A percentile compares a stretch with the other conserved stretches of the same genome.
These are phyloP conservation scores for Paratrypauchen microcephalus DNA, from an alignment of 2,797 vertebrate species.

Conservation along the genomic window DNA sequence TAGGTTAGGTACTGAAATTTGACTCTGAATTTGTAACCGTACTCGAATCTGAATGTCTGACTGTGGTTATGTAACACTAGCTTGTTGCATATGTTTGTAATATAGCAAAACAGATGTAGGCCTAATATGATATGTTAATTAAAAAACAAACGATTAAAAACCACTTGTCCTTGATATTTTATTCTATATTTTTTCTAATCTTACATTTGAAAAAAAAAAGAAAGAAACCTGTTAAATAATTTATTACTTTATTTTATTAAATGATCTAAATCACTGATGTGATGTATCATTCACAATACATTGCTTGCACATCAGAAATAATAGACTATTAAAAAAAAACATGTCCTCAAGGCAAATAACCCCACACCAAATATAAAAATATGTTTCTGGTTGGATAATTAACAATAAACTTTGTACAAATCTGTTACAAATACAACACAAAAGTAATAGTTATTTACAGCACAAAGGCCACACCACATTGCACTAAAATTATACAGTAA, in stretches of 20 bases:
- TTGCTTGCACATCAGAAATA: conserved; percentile 31
- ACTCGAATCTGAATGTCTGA: neutral
- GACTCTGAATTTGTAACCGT: neutral
- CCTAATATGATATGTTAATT: neutral
- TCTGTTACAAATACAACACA: conserved; percentile 9
- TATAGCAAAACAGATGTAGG: no score
- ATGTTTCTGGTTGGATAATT: conserved; percentile 32
- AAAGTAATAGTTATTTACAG: conserved; percentile 17
- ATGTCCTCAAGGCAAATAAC: conserved; percentile 22
- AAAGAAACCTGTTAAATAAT: neutral
- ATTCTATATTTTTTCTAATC: neutral
- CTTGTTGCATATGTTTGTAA: no score
- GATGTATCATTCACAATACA: conserved; percentile 39
- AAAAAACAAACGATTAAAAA: neutral
- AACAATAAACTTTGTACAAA: conserved; percentile 17
- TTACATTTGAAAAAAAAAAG: neutral
- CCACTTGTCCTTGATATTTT: no score
- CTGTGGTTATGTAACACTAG: neutral
- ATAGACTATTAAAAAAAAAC: conserved; percentile 4
- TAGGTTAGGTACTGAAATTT: neutral
- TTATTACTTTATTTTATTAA: neutral
- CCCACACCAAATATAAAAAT: conserved; percentile 60
- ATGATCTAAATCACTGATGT: conserved; percentile 9
- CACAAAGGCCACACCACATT: conserved; percentile 33
- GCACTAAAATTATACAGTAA: conserved; percentile 43